Base-by-base conservation (phyloP, 2,888 invertebrate genomes). In the Mamestra brassicae region DNA sequence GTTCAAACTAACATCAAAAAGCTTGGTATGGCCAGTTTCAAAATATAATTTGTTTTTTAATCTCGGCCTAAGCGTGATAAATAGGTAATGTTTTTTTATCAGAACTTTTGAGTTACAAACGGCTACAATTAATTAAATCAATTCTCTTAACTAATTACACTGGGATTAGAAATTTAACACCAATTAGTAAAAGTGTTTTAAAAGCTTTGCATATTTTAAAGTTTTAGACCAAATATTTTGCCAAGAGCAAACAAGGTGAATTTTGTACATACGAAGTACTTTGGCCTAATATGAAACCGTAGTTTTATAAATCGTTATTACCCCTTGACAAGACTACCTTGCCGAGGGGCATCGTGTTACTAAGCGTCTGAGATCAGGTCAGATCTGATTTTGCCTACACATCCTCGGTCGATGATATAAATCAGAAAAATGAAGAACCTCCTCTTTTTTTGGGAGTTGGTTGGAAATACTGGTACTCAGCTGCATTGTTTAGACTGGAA, bases 91-190 rank as follows among this genome's bases (percentile, higher is more conserved):
- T 15, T 38, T 11, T 42, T 6, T n/a, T n/a, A 4, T 17, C 15
- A 0, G 1, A 63, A 50, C 3, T 36, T 57, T 74, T 65, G 11
- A 38, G 17, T 26, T 47, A 34, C 17, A 61, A 57, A 65, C 45
- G 1, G 36, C 17, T 42, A 13, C 3, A 54, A 54, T 65, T 73
- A 64, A 73, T 73, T n/a, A 13, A 79, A 72, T 13, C 47, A 63
- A 80, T 67, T 67, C n/a, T 45, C 15, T 15, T 15, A 50, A 69
- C 50, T 55, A 74, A 80, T 75, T 75, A 62, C 65, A 50, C 26
- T 15, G 17, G 26, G 17, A 69, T 80, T 70, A 63, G 11, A 54
- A 66, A 66, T 64, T 64, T 58, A 58, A 54, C 54, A 47, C 15
- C 38, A 74, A 79, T 66, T 54, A 42, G 34, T 62, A 10, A 66